phyloP scores from a whole-genome alignment of 2,797 vertebrate genomes.

The Catostomus latipinnis region DNA sequence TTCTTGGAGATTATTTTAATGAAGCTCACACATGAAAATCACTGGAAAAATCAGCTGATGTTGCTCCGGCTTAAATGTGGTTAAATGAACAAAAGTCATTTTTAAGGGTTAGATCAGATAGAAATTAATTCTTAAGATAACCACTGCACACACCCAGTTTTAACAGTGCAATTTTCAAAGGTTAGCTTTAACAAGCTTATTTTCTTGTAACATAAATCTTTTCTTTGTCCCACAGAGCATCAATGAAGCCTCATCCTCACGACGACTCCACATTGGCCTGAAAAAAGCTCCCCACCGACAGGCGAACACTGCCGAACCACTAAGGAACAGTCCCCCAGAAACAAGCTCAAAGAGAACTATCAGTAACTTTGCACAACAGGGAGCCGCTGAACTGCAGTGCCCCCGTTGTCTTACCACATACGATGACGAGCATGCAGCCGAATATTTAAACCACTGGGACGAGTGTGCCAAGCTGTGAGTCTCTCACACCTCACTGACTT shows the following conservation, averaged over 20 bases:
- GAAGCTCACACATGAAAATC: too few relatives aligned
- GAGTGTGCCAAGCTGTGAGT: constrained; percentile 83
- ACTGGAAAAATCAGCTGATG: too few relatives aligned
- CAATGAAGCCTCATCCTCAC: constrained; percentile 69
- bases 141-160: too few relatives aligned
- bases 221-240: constrained; percentile 68
- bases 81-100: too few relatives aligned
- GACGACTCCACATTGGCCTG: constrained; percentile 73
- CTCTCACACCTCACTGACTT: constrained; percentile 27
- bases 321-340: constrained; percentile 68
- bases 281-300: constrained; percentile 69
- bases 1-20: too few relatives aligned
- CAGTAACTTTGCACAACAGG: constrained; percentile 58
- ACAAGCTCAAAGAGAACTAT: constrained; percentile 57
- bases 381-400: constrained; percentile 85
- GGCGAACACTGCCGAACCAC: constrained; percentile 65
- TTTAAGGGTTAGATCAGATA: too few relatives aligned
- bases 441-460: constrained; percentile 87
- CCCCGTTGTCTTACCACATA: constrained; percentile 85
- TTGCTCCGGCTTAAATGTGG: too few relatives aligned
- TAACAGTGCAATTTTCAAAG: too few relatives aligned
- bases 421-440: constrained; percentile 78
- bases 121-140: too few relatives aligned
- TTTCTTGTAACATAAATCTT: background rate
- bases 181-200: too few relatives aligned